Base-by-base conservation (phyloP, 2,113 vertebrate genomes). In the Atrichornis clamosus region DNA sequence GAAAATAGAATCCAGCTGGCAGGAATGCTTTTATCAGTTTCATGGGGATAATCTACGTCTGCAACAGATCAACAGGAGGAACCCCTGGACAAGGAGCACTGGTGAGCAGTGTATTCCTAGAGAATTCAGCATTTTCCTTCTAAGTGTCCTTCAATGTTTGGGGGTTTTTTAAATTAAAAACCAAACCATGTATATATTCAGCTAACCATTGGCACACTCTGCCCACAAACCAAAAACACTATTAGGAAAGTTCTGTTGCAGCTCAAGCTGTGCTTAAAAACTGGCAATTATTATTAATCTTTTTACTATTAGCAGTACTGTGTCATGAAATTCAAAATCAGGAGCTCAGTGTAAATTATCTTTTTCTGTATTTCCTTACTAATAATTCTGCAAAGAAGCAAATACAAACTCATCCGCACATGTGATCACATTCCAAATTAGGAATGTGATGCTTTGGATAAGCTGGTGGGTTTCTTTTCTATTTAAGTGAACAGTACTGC, bases 221-320 rank as follows among this genome's bases (percentile, higher is more conserved):
- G 20, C 46, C 32, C 35, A 59, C 11, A 84, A 79, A 82, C 6
- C 21, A 74, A 47, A 13, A 56, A 1, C 32, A 53, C 11, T 33
- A 37, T 6, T 5, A 62, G 7, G 24, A 12, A 87, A 44, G 28
- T 37, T 39, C 22, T 91, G 47, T n/a, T 81, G 87, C 46, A 91
- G 35, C 27, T 64, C 49, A 81, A 94, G 7, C 14, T 74, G 8
- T 28, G 42, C 10, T 68, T 84, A 28, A 60, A 64, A 86, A 73
- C 10, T 35, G 0, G 3, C 17, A 37, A 7, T 28, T 42, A 3
- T 32, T 19, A 8, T 15, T 22, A 50, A 1, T 9, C 56, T 13
- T 49, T 46, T 52, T 12, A 55, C 10, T 65, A 39, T 42, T 26
- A 49, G 9, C 21, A 74, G 12, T 17, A 53, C 4, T 16, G 2